Evolutionary conservation across 2,888 invertebrate species (phyloP).

Genomic region (Helobdella robusta): DNA sequence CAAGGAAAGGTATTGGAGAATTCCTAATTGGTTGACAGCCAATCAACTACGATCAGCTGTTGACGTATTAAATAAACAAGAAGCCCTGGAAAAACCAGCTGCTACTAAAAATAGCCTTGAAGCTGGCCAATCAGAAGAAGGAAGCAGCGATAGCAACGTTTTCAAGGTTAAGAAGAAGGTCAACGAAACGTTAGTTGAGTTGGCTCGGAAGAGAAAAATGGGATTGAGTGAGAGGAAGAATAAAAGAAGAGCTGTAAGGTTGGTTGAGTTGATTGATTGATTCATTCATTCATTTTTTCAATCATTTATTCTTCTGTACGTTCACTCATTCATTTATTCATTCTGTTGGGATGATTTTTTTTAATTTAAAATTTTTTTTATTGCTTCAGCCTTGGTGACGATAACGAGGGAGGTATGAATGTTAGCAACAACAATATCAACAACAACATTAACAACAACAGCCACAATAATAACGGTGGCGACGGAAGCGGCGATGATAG

Average conservation of each 20-base stretch:
- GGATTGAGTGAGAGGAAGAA: not conserved
- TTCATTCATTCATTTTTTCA: no score
- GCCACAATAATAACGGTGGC: no score
- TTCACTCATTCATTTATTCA: no score
- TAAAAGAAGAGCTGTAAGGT: constrained; percentile 10
- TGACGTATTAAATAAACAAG: constrained; percentile 60
- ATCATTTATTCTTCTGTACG: no score
- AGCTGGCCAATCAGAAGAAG: not conserved
- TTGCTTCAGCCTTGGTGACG: no score
- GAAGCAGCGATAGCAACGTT: not conserved
- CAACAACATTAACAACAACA: no score
- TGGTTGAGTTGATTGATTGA: no score
- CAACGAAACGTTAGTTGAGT: not conserved
- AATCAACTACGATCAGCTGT: constrained; percentile 55
- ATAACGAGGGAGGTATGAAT: no score
- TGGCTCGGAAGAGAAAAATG: not conserved
- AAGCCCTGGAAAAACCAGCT: not conserved
- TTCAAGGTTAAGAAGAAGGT: not conserved
- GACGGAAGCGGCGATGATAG: no score
- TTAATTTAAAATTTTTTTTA: no score
- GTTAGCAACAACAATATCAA: no score
- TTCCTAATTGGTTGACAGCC: constrained; percentile 60
- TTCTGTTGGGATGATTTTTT: no score
- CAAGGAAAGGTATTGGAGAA: constrained; percentile 79
- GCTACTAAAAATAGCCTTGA: not conserved